phyloP scores from a whole-genome alignment of 2,888 invertebrate genomes.

The Sussaba pulchella region DNA sequence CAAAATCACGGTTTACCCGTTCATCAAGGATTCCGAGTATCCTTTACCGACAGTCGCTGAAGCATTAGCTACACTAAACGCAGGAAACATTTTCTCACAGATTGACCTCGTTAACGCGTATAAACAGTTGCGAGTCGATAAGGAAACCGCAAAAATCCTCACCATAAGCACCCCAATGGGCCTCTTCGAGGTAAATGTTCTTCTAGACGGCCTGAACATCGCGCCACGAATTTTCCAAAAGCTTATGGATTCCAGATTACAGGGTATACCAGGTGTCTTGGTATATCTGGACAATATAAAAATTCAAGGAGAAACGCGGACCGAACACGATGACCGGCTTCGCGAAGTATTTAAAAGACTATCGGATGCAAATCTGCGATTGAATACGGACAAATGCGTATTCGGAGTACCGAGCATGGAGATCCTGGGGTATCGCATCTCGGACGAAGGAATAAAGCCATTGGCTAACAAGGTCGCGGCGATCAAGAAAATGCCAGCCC shows the following conservation, averaged over 20 bases:
- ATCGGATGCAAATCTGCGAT: conserved; percentile 11
- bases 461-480: conserved; percentile 1
- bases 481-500: not conserved
- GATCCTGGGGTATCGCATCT: conserved; percentile 33
- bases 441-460: conserved; percentile 5
- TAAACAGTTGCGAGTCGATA: conserved; percentile 65
- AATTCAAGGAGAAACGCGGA: not conserved
- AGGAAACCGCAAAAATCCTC: conserved; percentile 62
- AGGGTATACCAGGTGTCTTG: conserved; percentile 38
- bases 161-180: conserved; percentile 66
- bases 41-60: conserved; percentile 70
- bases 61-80: conserved; percentile 64
- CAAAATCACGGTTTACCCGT: conserved; percentile 71
- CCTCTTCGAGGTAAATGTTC: conserved; percentile 35
- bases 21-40: conserved; percentile 72
- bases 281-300: not conserved
- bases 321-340: conserved; percentile 36
- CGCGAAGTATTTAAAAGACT: conserved; percentile 33
- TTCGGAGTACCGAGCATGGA: conserved; percentile 32
- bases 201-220: conserved; percentile 27
- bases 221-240: not conserved
- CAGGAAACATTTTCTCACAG: conserved; percentile 65
- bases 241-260: conserved; percentile 23
- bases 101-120: no score
- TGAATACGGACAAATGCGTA: conserved; percentile 29